Evolutionary conservation across 2,888 invertebrate genomes (phyloP).

Genomic region (Hecatera dysodea): DNA sequence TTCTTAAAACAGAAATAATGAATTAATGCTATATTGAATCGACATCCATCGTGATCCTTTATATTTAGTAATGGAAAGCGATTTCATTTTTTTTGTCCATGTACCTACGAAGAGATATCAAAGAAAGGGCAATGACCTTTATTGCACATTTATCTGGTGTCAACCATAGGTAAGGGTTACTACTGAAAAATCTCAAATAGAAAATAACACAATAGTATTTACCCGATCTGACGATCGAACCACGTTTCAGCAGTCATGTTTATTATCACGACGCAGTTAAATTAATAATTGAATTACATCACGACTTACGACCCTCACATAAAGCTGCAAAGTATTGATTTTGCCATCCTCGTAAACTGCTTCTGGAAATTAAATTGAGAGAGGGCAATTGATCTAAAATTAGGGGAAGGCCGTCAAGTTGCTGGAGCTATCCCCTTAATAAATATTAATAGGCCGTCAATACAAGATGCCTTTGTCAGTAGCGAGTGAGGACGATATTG

Average conservation of each 20-base stretch:
- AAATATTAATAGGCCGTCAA: constrained; percentile 81
- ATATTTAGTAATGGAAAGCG: no score
- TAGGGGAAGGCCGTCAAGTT: constrained; percentile 72
- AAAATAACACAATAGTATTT: no score
- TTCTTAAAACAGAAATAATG: no score
- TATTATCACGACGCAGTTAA: neutral
- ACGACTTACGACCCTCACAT: constrained; percentile 16
- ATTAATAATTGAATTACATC: constrained; percentile 40
- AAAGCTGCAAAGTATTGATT: constrained; percentile 63
- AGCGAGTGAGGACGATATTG: constrained; percentile 49
- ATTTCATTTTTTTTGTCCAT: no score
- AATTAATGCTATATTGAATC: no score
- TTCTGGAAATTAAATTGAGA: constrained; percentile 67
- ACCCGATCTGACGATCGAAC: neutral
- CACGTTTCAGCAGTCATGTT: neutral
- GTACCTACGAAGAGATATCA: no score
- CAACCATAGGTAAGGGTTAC: no score
- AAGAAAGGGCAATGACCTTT: no score
- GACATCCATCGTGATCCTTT: no score
- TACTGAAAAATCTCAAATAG: no score
- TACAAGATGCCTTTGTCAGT: constrained; percentile 73
- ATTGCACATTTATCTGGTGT: no score
- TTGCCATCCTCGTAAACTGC: constrained; percentile 62
- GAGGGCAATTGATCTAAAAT: constrained; percentile 76
- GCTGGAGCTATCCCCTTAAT: constrained; percentile 76